Evolutionary conservation across 2,113 vertebrate species (phyloP), one percentile per base, ranked within the genome.

Genomic region (Austrofundulus limnaeus): DNA sequence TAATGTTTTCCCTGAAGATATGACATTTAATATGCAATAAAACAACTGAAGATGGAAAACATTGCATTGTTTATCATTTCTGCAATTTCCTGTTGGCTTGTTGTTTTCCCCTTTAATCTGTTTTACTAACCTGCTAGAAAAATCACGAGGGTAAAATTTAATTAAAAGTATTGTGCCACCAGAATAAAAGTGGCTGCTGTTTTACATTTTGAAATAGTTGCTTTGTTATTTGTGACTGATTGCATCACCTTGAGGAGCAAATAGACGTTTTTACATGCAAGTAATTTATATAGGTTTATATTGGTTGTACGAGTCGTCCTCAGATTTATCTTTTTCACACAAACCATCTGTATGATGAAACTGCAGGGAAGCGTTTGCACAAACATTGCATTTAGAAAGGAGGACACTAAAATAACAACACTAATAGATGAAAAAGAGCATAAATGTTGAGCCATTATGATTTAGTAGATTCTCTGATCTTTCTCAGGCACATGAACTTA

Each of bases 401-500:
- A 43, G 16, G 23, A 60, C 12, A 11, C 43, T 6, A 24, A 15
- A 51, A 28, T n/a, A 19, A 14, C 14, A 41, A 31, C 39, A 19
- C 28, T 19, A 49, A 16, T 38, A 20, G 50, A 41, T 54, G 24
- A 11, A 45, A 55, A 51, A 11, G 1, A 3, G 9, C 7, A 5
- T 75, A 14, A 34, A 48, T 64, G 20, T 25, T 50, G n/a, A 64
- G 61, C 34, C 25, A 8, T 21, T 1, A 2, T 60, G 9, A 23
- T 11, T 64, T 11, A 51, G 28, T 53, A 8, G 13, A 31, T 8
- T 31, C 39, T 17, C 52, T 20, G 20, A 4, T 11, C 13, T 31
- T 11, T 60, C 38, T 14, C 83, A 99, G 97, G 97, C 97, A 99
- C 81, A 84, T 96, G 87, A 99, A 99, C 77, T 75, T 98, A 76